These are phyloP conservation scores for Gobiocypris rarus DNA, from an alignment of 2,113 vertebrate species.

Conservation along the genomic window DNA sequence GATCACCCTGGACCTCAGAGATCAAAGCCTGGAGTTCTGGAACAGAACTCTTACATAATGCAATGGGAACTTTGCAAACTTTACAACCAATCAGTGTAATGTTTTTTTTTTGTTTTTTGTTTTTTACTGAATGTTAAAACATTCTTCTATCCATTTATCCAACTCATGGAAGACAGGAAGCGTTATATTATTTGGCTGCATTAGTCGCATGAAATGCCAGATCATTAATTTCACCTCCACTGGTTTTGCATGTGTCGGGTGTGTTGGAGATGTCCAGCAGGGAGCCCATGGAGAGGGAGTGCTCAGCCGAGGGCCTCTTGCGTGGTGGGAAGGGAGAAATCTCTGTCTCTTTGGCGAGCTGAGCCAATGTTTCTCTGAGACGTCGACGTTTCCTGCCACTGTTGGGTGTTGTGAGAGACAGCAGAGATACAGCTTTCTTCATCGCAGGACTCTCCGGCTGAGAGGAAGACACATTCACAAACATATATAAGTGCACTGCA, in stretches of 20 bases:
- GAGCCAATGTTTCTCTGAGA: constrained; percentile 90
- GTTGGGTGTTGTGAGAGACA: constrained; percentile 92
- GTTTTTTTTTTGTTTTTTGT: background rate
- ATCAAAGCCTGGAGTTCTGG: constrained; percentile 1
- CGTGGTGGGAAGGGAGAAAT: constrained; percentile 92
- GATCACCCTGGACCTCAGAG: constrained; percentile 22
- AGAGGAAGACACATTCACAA: background rate
- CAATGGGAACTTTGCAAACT: background rate
- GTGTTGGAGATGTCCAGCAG: constrained; percentile 97
- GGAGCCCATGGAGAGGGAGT: constrained; percentile 90
- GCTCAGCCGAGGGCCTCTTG: constrained; percentile 91
- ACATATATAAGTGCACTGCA: background rate
- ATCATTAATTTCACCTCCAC: constrained; percentile 77
- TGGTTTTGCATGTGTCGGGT: constrained; percentile 83
- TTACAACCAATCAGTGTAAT: background rate
- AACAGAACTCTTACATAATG: background rate
- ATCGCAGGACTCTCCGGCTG: constrained; percentile 90
- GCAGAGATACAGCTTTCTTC: constrained; percentile 92
- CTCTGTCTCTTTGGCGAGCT: constrained; percentile 90
- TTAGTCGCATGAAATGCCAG: background rate
- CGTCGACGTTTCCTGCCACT: constrained; percentile 92
- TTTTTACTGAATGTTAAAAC: background rate
- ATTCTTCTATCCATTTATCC: background rate
- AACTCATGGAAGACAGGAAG: background rate
- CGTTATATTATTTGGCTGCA: background rate